Evolutionary conservation across 64 coral and sea anemone genomes (phyloP).

Genomic region (Pocillopora damicornis): DNA sequence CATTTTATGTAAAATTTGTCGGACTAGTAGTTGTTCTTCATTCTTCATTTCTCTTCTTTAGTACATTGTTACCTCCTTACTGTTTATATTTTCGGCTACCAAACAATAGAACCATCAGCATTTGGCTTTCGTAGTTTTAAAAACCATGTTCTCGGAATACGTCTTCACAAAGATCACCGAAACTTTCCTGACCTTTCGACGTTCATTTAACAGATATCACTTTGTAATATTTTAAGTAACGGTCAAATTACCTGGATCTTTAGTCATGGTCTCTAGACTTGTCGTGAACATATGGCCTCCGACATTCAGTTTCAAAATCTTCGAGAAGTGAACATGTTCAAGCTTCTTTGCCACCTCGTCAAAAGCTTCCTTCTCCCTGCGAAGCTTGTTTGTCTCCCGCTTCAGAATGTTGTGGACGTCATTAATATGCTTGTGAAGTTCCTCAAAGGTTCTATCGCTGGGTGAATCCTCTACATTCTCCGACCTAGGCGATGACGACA

Average conservation of each 20-base stretch:
- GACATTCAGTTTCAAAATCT: conserved; percentile 43
- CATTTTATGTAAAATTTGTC: no score
- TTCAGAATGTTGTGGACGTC: conserved; percentile 26
- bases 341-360: conserved; percentile 29
- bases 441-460: background rate
- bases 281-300: conserved; percentile 37
- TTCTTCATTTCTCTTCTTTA: no score
- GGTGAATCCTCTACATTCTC: background rate
- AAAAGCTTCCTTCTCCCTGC: conserved; percentile 24
- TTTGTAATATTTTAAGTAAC: background rate
- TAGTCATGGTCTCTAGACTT: conserved; percentile 37
- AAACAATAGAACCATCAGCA: no score
- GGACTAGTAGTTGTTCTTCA: no score
- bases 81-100: no score
- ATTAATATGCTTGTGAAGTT: background rate
- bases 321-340: conserved; percentile 9
- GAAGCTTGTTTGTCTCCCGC: conserved; percentile 10
- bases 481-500: background rate
- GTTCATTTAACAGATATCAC: no score
- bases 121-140: no score
- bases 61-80: no score
- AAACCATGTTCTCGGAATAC: no score
- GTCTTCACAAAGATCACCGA: no score
- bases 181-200: no score
- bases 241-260: conserved; percentile 19